Conservation (phyloP, 2,113 vertebrate genomes). For the Jacana jacana region DNA sequence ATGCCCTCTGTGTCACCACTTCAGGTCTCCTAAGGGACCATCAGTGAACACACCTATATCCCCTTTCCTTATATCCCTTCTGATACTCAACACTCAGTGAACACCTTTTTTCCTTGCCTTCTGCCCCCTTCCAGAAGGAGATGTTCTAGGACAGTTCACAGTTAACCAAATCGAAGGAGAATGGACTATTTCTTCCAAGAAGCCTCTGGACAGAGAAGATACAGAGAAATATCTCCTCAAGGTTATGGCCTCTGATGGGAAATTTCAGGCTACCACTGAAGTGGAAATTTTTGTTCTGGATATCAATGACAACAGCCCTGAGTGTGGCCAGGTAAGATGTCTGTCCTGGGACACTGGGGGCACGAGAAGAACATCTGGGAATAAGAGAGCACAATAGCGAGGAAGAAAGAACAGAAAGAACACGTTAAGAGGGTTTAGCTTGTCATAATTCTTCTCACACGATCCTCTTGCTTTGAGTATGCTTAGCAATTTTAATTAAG, state of each 20-base stretch:
- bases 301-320: slow-evolving; percentile 93
- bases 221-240: slow-evolving; percentile 83
- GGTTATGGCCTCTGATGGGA: slow-evolving; percentile 91
- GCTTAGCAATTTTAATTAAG: slow-evolving; percentile 59
- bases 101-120: neutral
- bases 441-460: slow-evolving; percentile 48
- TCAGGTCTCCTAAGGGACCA: neutral
- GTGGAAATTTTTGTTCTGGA: slow-evolving; percentile 92
- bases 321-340: slow-evolving; percentile 86
- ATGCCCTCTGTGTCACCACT: neutral
- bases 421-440: neutral
- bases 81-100: neutral
- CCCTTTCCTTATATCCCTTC: neutral
- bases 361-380: neutral
- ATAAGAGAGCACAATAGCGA: neutral
- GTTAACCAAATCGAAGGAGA: slow-evolving; percentile 81
- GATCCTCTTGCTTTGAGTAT: slow-evolving; percentile 27
- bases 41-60: neutral
- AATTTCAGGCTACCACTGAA: slow-evolving; percentile 82
- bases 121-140: slow-evolving; percentile 81
- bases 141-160: slow-evolving; percentile 86
- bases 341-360: neutral
- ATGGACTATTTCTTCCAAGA: slow-evolving; percentile 87
- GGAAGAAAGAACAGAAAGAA: slow-evolving; percentile 20
- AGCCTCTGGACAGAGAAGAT: slow-evolving; percentile 87